phyloP scores from a whole-genome alignment of 2,888 invertebrate genomes.

The Congeria kusceri region DNA sequence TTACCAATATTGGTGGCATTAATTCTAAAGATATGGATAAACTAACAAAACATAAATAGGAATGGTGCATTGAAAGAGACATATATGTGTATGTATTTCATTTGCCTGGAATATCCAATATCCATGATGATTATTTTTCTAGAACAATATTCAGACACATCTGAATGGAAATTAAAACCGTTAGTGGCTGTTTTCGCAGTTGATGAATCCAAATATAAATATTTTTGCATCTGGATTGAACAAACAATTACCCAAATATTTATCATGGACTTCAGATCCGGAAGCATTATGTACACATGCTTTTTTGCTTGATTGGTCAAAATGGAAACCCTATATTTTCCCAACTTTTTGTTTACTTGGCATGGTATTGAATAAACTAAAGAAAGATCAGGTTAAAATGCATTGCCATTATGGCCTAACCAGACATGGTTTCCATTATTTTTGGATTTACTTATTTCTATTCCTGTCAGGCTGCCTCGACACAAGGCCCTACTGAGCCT shows the following conservation, averaged over 20 bases:
- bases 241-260: no score
- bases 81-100: conserved; percentile 32
- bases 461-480: conserved; percentile 29
- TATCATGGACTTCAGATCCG: no score
- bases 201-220: no score
- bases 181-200: no score
- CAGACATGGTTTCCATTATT: conserved; percentile 44
- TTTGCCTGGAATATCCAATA: conserved; percentile 21
- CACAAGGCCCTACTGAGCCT: conserved; percentile 33
- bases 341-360: not conserved
- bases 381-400: not conserved
- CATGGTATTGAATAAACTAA: not conserved
- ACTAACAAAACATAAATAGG: conserved; percentile 19
- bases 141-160: no score
- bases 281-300: not conserved
- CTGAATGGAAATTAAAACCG: no score
- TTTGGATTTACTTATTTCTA: conserved; percentile 13
- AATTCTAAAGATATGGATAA: conserved; percentile 11
- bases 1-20: conserved; percentile 41
- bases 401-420: conserved; percentile 31
- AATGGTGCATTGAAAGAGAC: conserved; percentile 30
- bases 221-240: no score
- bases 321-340: conserved; percentile 6
- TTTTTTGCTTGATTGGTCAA: not conserved
- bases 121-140: not conserved